These are phyloP conservation scores for Parambassis ranga DNA, from an alignment of 2,797 vertebrate species.

Conservation along the genomic window DNA sequence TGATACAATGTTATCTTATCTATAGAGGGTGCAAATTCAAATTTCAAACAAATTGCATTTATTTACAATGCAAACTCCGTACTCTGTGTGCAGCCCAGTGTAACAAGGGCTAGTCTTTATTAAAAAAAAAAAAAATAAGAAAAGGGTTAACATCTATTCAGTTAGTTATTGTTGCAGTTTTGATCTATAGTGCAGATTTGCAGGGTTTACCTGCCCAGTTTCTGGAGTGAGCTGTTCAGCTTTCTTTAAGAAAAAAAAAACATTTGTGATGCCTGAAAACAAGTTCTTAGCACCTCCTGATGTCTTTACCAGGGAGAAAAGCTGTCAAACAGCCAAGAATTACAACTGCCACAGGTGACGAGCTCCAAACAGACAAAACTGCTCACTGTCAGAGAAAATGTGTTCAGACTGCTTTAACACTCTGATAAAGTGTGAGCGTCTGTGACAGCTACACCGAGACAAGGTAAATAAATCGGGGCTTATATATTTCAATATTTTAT, in stretches of 20 bases:
- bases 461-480: not conserved
- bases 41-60: too few relatives aligned
- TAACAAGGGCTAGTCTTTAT: too few relatives aligned
- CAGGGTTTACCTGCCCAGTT: not conserved
- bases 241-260: not conserved
- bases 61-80: too few relatives aligned
- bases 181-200: too few relatives aligned
- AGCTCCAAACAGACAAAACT: too few relatives aligned
- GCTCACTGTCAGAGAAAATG: not conserved
- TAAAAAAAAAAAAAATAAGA: too few relatives aligned
- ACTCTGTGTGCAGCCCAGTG: too few relatives aligned
- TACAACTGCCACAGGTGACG: not conserved
- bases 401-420: not conserved
- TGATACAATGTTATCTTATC: not conserved
- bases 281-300: not conserved
- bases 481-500: not conserved
- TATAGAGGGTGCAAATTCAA: not conserved
- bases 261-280: not conserved
- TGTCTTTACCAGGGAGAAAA: not conserved
- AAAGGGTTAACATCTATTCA: too few relatives aligned
- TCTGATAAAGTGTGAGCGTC: not conserved
- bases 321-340: not conserved
- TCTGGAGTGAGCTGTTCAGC: not conserved
- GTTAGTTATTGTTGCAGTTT: too few relatives aligned
- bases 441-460: not conserved